phyloP scores from a whole-genome alignment of 2,888 invertebrate genomes.

The Pandemis heparana region DNA sequence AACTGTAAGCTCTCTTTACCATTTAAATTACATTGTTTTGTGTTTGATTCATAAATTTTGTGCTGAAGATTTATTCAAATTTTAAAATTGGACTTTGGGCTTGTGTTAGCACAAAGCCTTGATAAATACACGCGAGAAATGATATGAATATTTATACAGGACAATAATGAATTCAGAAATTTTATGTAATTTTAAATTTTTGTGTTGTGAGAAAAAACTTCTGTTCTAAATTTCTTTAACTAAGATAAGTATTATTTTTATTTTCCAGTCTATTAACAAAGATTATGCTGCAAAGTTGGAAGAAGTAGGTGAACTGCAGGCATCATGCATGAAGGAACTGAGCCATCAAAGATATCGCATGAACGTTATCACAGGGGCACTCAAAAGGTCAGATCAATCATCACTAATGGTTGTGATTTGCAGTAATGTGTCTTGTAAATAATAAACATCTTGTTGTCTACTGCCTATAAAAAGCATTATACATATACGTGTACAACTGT shows the following conservation, averaged over 20 bases:
- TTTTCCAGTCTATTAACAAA: constrained; percentile 89
- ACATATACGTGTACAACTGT: no score
- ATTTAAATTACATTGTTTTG: not conserved
- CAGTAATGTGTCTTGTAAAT: not conserved
- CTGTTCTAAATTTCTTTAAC: not conserved
- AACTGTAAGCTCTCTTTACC: not conserved
- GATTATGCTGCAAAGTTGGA: constrained; percentile 94
- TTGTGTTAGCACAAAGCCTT: not conserved
- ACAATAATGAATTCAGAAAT: no score
- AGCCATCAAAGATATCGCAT: constrained; percentile 97
- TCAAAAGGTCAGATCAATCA: constrained; percentile 90
- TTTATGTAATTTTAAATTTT: not conserved
- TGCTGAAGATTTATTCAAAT: not conserved
- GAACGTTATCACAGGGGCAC: constrained; percentile 90
- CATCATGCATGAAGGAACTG: constrained; percentile 94
- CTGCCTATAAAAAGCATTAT: not conserved
- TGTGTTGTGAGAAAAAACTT: not conserved
- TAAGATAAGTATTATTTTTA: not conserved
- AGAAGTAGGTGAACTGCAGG: constrained; percentile 93
- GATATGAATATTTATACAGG: not conserved
- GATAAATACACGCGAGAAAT: not conserved
- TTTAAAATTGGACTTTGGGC: not conserved
- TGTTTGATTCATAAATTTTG: not conserved
- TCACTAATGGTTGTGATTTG: constrained; percentile 21
- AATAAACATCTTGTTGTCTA: not conserved